Base-by-base conservation (phyloP, 2,888 invertebrate species). In the Agrochola lychnidis region DNA sequence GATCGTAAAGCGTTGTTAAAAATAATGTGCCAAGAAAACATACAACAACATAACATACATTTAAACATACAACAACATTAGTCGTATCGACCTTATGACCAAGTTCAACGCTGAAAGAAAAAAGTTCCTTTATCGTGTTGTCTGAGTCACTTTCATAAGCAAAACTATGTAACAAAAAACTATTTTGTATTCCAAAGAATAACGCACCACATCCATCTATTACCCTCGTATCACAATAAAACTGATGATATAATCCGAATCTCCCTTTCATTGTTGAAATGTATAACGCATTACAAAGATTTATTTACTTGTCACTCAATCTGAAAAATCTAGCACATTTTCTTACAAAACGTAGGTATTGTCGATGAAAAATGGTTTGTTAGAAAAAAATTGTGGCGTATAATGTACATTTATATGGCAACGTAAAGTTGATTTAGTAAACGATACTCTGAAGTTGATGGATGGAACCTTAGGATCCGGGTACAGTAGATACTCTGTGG, bases 281-380 rank as follows among this genome's bases (percentile, higher is more conserved):
- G 59, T 73, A 69, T 76, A 59, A 67, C 40, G 62, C 45, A 86
- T 80, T 68, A 77, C 69, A 59, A 81, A 79, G 84, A 84, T 84
- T 82, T 86, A 84, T 88, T 77, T 79, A 85, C 70, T 72, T 85
- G 83, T 85, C 88, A 85, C 79, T 88, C 79, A 79, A 73, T 66
- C 56, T 69, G n/a, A 25, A 67, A 86, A 77, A 56, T 75, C 10
- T 36, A 61, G 59, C 62, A 68, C 51, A 57, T 77, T 76, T 86
- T 80, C 73, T 59, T 25, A 62, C 40, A 85, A 71, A 72, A 68
- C 63, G 81, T 86, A 81, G 84, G 69, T 56, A 53, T 73, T 77
- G 72, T 70, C 25, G 14, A 57, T 79, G 87, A 84, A 85, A 83
- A 85, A 88, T 83, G 71, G 56, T 75, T 25, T 19, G n/a, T 19